Conservation (phyloP, 23 tunicate genomes). For the Botrylloides violaceus region DNA sequence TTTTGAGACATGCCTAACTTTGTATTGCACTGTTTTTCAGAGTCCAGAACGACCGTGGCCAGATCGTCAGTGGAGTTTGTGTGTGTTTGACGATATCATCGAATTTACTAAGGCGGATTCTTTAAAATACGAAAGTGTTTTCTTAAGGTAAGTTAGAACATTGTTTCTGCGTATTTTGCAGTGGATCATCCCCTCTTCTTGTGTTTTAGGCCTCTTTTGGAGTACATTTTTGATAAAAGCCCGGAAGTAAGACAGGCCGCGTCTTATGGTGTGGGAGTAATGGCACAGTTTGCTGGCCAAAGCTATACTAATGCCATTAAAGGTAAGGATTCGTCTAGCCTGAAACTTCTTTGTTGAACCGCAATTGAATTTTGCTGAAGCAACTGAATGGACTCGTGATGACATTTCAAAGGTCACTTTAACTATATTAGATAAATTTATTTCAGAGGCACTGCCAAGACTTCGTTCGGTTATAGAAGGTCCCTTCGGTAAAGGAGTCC, state of each 20-base stretch:
- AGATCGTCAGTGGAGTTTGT: slow-evolving; percentile 95
- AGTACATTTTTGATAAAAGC: slow-evolving; percentile 50
- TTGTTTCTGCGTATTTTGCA: too few species aligned
- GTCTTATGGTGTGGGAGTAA: slow-evolving; percentile 92
- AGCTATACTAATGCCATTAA: slow-evolving; percentile 55
- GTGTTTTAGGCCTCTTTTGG: slow-evolving; percentile 58
- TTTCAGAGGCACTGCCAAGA: slow-evolving; percentile 59
- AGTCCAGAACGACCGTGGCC: slow-evolving; percentile 85
- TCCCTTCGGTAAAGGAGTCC: slow-evolving; percentile 67
- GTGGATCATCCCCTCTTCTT: not conserved
- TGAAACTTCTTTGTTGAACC: not conserved
- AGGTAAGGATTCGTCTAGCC: slow-evolving; percentile 45
- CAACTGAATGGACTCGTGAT: too few species aligned
- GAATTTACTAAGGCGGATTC: slow-evolving; percentile 71
- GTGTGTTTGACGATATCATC: slow-evolving; percentile 96
- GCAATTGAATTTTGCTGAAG: not conserved
- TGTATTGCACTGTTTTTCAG: slow-evolving; percentile 35
- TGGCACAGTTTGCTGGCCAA: slow-evolving; percentile 71
- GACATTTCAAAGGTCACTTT: too few species aligned
- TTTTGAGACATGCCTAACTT: too few species aligned
- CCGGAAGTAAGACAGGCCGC: slow-evolving; percentile 99
- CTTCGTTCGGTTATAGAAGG: slow-evolving; percentile 80
- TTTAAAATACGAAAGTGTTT: slow-evolving; percentile 62
- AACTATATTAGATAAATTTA: too few species aligned
- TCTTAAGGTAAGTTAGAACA: slow-evolving; percentile 30